Evolutionary conservation across 2,797 vertebrate species (phyloP).

Genomic region (Protosalanx chinensis): DNA sequence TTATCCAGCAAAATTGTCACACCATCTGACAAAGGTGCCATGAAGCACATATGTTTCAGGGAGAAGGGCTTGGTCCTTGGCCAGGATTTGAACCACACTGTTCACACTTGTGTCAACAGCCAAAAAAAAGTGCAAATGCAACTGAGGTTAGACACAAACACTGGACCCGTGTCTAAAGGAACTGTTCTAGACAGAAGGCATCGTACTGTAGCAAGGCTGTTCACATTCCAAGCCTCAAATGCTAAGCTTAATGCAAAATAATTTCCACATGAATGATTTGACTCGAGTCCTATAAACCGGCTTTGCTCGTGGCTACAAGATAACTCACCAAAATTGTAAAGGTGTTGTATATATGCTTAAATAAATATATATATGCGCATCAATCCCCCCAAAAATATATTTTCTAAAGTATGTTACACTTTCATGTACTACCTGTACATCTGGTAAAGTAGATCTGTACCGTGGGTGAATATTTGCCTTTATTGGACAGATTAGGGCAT

Average conservation of each 20-base stretch:
- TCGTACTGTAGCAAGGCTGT: background rate
- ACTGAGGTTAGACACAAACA: slow-evolving; percentile 30
- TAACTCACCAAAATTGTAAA: too few relatives aligned
- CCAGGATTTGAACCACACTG: slow-evolving; percentile 31
- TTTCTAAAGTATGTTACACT: background rate
- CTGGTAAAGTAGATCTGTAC: background rate
- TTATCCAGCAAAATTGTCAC: slow-evolving; percentile 58
- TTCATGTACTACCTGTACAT: background rate
- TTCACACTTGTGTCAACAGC: slow-evolving; percentile 33
- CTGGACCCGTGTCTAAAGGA: background rate
- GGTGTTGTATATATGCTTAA: too few relatives aligned
- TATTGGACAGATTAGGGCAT: background rate
- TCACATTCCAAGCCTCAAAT: too few relatives aligned
- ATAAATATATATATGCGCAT: too few relatives aligned
- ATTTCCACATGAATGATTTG: background rate
- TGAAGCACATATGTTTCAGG: slow-evolving; percentile 54
- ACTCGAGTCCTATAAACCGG: background rate
- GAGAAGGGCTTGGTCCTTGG: slow-evolving; percentile 35
- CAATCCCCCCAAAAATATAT: background rate
- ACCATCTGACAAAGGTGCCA: slow-evolving; percentile 52
- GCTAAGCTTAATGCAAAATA: too few relatives aligned
- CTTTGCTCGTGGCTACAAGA: background rate
- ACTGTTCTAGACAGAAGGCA: background rate
- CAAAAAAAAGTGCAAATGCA: slow-evolving; percentile 22
- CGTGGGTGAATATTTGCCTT: background rate